Percentiles rank a stretch among this genome's conserved stretches.
phyloP scores from a whole-genome alignment of 37 sponge, comb jelly and placozoan species.

The Cliona cf. orientalis region DNA sequence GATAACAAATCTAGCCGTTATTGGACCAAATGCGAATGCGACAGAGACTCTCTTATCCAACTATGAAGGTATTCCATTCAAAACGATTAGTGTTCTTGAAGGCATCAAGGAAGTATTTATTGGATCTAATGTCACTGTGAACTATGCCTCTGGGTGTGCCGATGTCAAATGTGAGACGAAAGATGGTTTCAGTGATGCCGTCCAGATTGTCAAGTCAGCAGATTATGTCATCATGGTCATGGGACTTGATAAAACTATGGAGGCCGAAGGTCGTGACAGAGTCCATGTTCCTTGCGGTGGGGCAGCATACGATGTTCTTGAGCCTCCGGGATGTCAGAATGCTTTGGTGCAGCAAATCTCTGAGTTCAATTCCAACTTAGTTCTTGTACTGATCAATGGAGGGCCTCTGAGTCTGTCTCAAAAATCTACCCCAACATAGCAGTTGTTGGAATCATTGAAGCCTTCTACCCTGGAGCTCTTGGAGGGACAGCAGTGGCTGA shows the following conservation, averaged over 20 bases:
- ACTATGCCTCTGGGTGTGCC: constrained; percentile 40
- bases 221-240: constrained; percentile 72
- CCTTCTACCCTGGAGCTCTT: constrained; percentile 74
- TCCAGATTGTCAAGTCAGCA: constrained; percentile 22
- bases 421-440: constrained; percentile 7
- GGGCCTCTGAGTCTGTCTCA: constrained; percentile 63
- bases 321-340: constrained; percentile 63
- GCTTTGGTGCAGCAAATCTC: constrained; percentile 34
- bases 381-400: constrained; percentile 71
- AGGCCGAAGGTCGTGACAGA: constrained; percentile 68
- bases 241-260: constrained; percentile 59
- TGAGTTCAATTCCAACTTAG: constrained; percentile 3
- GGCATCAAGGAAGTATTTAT: constrained; percentile 31
- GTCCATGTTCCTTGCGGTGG: constrained; percentile 17
- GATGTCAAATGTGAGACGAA: constrained; percentile 23
- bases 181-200: constrained; percentile 28
- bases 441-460: constrained; percentile 59
- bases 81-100: constrained; percentile 33
- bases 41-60: constrained; percentile 45
- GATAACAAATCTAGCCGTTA: constrained; percentile 13
- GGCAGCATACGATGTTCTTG: constrained; percentile 19
- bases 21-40: constrained; percentile 74
- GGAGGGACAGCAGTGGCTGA: constrained; percentile 74
- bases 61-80: constrained; percentile 64
- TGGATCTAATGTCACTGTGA: background rate